Percentiles rank a stretch among this genome's conserved stretches.
Evolutionary conservation across 2,888 invertebrate genomes (phyloP).

Genomic region (Caenorhabditis macrosperma): DNA sequence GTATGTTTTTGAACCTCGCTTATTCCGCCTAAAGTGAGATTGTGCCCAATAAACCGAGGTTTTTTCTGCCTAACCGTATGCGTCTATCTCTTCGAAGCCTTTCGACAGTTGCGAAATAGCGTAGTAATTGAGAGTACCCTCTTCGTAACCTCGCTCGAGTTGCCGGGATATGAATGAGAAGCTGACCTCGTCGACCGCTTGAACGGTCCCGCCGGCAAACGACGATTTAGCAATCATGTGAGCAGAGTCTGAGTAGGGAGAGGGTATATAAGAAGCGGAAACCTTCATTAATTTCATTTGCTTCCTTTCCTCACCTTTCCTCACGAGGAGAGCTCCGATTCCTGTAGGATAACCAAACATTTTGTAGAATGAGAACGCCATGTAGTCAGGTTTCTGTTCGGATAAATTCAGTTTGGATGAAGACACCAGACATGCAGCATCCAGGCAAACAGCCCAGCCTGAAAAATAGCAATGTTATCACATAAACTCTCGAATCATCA

Average conservation of each 20-base stretch:
- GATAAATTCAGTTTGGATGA: slow-evolving; percentile 88
- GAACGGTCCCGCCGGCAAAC: slow-evolving; percentile 94
- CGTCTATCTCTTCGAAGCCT: slow-evolving; percentile 88
- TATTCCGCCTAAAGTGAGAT: slow-evolving; percentile 68
- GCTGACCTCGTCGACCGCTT: slow-evolving; percentile 37
- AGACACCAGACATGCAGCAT: slow-evolving; percentile 89
- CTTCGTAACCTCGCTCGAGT: slow-evolving; percentile 84
- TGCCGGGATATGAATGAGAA: slow-evolving; percentile 11
- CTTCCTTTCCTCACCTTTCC: no score
- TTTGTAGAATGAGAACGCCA: slow-evolving; percentile 93
- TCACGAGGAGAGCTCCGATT: slow-evolving; percentile 86
- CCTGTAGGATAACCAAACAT: slow-evolving; percentile 97
- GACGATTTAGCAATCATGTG: slow-evolving; percentile 85
- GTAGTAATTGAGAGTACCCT: slow-evolving; percentile 92
- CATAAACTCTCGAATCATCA: slow-evolving; percentile 2
- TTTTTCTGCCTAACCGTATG: slow-evolving; percentile 82
- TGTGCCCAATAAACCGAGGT: neutral
- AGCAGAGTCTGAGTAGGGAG: slow-evolving; percentile 72
- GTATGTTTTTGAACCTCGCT: slow-evolving; percentile 60
- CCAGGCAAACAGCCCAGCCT: slow-evolving; percentile 85
- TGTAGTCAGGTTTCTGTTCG: slow-evolving; percentile 88
- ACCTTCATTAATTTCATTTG: slow-evolving; percentile 11
- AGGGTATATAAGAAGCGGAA: neutral
- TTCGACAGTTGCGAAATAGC: slow-evolving; percentile 89
- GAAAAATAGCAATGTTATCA: slow-evolving; percentile 1